These are phyloP conservation scores for Carcharodon carcharias DNA, from an alignment of 2,797 vertebrate genomes.

Conservation along the genomic window DNA sequence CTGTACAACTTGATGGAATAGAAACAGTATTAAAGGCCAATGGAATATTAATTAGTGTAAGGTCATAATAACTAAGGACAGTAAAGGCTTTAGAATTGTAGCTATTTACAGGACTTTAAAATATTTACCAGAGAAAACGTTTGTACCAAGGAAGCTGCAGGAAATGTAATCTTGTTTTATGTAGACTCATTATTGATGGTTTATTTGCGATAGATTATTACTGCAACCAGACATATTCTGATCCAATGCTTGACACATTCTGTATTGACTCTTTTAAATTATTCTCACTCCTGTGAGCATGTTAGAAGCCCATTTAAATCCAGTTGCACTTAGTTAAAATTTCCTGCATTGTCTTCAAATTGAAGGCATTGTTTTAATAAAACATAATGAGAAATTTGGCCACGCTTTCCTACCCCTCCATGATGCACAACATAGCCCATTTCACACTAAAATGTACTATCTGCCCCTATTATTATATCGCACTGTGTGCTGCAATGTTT, in stretches of 20 bases:
- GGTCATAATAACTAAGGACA: background rate
- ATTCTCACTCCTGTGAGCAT: background rate
- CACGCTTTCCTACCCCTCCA: background rate
- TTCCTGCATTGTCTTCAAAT: background rate
- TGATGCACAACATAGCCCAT: too few species aligned
- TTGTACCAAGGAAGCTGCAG: background rate
- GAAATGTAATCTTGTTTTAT: slow-evolving; percentile 5
- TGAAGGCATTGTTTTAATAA: background rate
- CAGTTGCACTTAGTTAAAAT: background rate
- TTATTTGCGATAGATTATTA: background rate
- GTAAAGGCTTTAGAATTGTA: background rate
- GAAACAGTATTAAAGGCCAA: background rate
- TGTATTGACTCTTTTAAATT: background rate
- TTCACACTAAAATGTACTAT: background rate
- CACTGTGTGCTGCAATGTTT: background rate
- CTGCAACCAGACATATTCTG: background rate
- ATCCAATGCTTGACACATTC: background rate
- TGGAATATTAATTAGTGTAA: background rate
- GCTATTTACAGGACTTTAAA: background rate
- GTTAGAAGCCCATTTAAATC: background rate
- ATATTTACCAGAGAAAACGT: background rate
- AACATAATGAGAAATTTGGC: background rate
- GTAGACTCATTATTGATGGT: background rate
- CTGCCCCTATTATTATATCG: background rate
- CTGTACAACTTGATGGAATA: background rate